Conservation (phyloP, 2,113 vertebrate species). For the Urocynchramus pylzowi region DNA sequence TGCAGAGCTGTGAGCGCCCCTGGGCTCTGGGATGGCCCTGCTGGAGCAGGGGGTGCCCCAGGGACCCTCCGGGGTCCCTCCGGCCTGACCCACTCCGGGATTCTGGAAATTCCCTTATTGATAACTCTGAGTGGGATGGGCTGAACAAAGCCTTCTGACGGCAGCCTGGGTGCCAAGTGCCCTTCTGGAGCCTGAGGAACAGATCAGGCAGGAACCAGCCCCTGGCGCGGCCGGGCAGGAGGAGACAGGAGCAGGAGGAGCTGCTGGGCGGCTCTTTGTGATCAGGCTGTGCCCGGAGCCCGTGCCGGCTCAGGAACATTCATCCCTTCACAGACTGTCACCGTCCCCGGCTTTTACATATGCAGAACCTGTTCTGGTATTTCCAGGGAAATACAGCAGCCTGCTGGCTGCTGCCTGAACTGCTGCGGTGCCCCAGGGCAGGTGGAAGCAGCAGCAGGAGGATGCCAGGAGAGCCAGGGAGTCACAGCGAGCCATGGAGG, state of each 20-base stretch:
- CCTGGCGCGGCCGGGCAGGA: neutral
- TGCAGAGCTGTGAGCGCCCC: neutral
- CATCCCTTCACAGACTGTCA: neutral
- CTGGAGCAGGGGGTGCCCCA: neutral
- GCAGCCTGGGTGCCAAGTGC: accelerated
- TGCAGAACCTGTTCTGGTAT: neutral
- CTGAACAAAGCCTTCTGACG: neutral
- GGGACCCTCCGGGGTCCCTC: neutral
- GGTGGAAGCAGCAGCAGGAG: neutral
- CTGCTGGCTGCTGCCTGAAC: constrained; percentile 50
- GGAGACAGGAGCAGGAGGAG: neutral
- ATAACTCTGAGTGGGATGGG: neutral
- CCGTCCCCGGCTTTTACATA: neutral
- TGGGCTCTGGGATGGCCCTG: neutral
- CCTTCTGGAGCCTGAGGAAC: neutral
- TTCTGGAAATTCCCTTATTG: neutral
- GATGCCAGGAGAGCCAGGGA: neutral
- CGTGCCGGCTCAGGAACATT: neutral
- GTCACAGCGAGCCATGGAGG: neutral
- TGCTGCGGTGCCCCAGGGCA: neutral
- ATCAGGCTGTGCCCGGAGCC: neutral
- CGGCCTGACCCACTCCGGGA: accelerated
- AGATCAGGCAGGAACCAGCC: neutral
- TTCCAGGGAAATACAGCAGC: constrained; percentile 65
- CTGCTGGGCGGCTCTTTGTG: neutral